These are phyloP conservation scores for Conops quadrifasciatus DNA, from an alignment of 2,888 invertebrate genomes.

Conservation along the genomic window DNA sequence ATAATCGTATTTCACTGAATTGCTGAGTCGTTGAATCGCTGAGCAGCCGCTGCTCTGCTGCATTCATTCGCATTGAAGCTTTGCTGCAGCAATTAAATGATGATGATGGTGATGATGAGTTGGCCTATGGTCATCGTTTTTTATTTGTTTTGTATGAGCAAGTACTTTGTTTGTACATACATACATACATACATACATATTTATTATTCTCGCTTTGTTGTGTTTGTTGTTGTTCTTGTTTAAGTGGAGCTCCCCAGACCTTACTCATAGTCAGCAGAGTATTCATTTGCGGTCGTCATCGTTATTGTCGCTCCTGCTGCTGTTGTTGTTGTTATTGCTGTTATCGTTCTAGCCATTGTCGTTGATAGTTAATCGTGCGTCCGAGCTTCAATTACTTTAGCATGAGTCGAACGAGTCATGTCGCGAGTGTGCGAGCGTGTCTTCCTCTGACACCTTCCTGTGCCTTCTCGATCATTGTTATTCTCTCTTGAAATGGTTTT, in stretches of 20 bases:
- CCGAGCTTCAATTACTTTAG: constrained; percentile 8
- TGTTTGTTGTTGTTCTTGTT: constrained; percentile 37
- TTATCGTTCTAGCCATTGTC: constrained; percentile 32
- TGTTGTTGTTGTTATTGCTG: constrained; percentile 41
- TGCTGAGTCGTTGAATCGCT: constrained; percentile 10
- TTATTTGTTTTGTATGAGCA: neutral
- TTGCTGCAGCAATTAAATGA: constrained; percentile 54
- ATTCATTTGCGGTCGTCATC: constrained; percentile 13
- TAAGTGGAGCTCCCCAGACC: constrained; percentile 61
- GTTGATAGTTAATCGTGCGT: constrained; percentile 18
- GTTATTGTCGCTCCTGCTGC: too few species aligned
- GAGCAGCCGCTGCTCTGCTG: constrained; percentile 25
- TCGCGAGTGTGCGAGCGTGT: constrained; percentile 8
- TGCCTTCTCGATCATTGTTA: too few species aligned
- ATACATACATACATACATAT: too few species aligned
- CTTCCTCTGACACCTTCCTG: too few species aligned
- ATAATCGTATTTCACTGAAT: constrained; percentile 4
- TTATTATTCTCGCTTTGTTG: constrained; percentile 29
- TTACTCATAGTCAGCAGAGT: constrained; percentile 62
- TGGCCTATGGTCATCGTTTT: neutral
- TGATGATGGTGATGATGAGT: constrained; percentile 48
- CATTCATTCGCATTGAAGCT: neutral
- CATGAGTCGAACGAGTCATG: constrained; percentile 31
- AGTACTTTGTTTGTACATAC: too few species aligned
- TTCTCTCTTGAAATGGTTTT: too few species aligned